A percentile compares a stretch with the other conserved stretches of the same genome.
These are phyloP conservation scores for Protonemura montana DNA, from an alignment of 2,888 invertebrate genomes.

Conservation along the genomic window DNA sequence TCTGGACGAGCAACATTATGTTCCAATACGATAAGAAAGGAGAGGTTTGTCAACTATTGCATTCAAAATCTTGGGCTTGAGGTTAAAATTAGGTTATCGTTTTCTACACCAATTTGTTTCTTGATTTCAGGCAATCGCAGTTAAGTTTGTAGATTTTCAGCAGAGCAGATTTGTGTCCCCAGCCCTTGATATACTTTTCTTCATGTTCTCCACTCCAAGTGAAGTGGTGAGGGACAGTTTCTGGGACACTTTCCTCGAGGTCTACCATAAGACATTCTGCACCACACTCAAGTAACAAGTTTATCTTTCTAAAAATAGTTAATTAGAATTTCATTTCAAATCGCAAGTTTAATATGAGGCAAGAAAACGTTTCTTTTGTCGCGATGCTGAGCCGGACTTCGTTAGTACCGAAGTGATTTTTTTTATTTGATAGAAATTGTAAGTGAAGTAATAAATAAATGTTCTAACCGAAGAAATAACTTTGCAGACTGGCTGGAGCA, in stretches of 20 bases:
- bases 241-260: conserved; percentile 17
- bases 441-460: no score
- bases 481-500: neutral
- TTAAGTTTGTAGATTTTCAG: conserved; percentile 21
- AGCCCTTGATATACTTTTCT: conserved; percentile 1
- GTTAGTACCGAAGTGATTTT: no score
- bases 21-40: conserved; percentile 30
- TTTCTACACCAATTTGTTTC: no score
- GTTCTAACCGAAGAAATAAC: no score
- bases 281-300: neutral
- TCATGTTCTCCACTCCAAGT: conserved; percentile 14
- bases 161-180: conserved; percentile 7
- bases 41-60: neutral
- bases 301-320: neutral
- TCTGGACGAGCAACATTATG: conserved; percentile 30
- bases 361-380: no score
- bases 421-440: no score
- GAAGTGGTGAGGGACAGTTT: conserved; percentile 9
- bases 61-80: no score
- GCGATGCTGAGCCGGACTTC: no score
- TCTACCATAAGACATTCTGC: neutral
- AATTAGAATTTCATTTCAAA: no score
- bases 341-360: no score
- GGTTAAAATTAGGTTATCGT: no score
- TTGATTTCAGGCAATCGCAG: neutral